Evolutionary conservation across 2,113 vertebrate genomes (phyloP).

Genomic region (Panthera uncia): DNA sequence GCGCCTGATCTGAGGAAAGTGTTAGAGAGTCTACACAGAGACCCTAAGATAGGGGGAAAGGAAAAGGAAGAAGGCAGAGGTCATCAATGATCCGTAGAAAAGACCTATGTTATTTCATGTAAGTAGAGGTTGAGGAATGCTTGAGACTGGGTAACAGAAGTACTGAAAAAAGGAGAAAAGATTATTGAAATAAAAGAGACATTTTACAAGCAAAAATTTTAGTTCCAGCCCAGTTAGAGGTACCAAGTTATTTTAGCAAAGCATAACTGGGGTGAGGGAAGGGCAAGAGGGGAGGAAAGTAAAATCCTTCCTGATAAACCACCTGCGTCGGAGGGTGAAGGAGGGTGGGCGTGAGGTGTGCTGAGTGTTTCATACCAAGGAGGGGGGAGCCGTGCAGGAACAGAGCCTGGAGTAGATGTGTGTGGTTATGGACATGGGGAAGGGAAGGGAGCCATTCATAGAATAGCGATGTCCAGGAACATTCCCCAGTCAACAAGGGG

Average conservation of each 20-base stretch:
- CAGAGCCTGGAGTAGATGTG: not conserved
- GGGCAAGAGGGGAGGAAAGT: not conserved
- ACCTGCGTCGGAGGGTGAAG: no score
- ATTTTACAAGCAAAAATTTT: not conserved
- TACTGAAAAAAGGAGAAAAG: not conserved
- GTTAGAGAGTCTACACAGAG: not conserved
- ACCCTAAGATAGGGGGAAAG: not conserved
- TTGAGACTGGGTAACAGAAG: not conserved
- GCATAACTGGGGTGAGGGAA: not conserved
- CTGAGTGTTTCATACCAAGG: accelerated
- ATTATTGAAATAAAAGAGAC: not conserved
- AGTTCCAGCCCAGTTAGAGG: not conserved
- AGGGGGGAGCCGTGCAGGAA: accelerated
- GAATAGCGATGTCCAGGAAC: no score
- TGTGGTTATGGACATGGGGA: not conserved
- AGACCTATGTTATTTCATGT: not conserved
- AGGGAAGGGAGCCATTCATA: not conserved
- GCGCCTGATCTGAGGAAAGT: not conserved
- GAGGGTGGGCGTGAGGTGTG: not conserved
- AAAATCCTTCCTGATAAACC: not conserved
- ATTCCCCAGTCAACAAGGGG: not conserved
- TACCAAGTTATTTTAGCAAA: not conserved
- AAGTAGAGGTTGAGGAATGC: not conserved
- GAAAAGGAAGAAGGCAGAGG: not conserved
- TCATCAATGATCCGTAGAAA: not conserved